phyloP scores from a whole-genome alignment of 2,888 invertebrate species.

The Frankliniella fusca region DNA sequence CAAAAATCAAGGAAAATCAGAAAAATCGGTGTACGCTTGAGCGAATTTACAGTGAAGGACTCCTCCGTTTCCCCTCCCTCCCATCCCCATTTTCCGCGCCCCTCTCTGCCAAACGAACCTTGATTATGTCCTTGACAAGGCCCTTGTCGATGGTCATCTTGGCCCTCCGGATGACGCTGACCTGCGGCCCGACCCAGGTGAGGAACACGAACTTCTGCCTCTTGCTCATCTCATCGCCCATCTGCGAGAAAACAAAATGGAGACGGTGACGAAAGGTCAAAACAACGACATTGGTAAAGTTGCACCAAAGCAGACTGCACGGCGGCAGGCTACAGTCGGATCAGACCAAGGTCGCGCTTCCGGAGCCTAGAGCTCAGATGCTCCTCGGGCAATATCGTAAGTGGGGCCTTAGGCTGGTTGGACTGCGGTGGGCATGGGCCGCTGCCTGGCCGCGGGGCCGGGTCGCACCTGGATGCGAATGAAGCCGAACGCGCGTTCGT shows the following conservation, averaged over 20 bases:
- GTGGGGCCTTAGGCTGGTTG: too few relatives aligned
- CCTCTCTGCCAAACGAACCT: conserved; percentile 49
- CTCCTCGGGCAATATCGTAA: too few relatives aligned
- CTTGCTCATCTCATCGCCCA: conserved; percentile 79
- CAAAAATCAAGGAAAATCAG: too few relatives aligned
- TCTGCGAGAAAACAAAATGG: conserved; percentile 57
- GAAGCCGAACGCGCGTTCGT: conserved; percentile 71
- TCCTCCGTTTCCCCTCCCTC: not conserved
- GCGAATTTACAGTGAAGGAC: too few relatives aligned
- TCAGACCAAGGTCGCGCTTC: too few relatives aligned
- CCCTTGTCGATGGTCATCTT: conserved; percentile 80
- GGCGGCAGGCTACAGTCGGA: too few relatives aligned
- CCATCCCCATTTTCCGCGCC: not conserved
- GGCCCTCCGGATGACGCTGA: conserved; percentile 71
- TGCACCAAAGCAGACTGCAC: too few relatives aligned
- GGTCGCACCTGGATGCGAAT: conserved; percentile 53
- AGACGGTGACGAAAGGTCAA: conserved; percentile 28
- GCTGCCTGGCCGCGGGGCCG: not conserved
- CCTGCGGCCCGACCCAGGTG: conserved; percentile 71
- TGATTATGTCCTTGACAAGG: conserved; percentile 69
- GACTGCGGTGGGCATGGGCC: too few relatives aligned
- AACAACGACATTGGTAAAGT: not conserved
- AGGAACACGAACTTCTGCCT: conserved; percentile 74
- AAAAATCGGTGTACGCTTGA: too few relatives aligned
- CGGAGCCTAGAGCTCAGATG: too few relatives aligned